Conservation (phyloP, 1,140 invertebrate species). For the Maniola jurtina region DNA sequence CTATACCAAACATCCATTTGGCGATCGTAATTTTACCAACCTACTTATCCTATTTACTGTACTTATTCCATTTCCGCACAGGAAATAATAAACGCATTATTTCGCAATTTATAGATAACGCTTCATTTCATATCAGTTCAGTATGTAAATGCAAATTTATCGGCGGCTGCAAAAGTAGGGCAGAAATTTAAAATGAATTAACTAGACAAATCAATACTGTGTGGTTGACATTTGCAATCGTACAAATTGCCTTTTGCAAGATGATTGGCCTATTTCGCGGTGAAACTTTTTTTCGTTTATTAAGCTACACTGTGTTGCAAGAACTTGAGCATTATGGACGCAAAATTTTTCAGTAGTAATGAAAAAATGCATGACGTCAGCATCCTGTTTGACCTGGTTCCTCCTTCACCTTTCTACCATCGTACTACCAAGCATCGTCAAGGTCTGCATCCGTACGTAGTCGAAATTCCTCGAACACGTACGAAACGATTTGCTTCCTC, state of each 20-base stretch:
- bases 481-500: too few species aligned
- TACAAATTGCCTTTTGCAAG: conserved; percentile 25
- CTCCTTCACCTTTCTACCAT: too few species aligned
- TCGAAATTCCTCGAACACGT: too few species aligned
- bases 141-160: conserved; percentile 18
- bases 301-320: not conserved
- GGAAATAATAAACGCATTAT: conserved; percentile 1
- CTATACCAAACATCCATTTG: too few species aligned
- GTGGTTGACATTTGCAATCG: conserved; percentile 24
- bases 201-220: conserved; percentile 31
- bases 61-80: not conserved
- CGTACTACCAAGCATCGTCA: too few species aligned
- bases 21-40: too few species aligned
- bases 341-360: too few species aligned
- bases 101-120: not conserved
- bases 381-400: too few species aligned
- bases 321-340: not conserved
- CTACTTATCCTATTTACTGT: too few species aligned
- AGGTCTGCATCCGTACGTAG: too few species aligned
- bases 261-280: conserved; percentile 12
- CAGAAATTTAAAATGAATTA: conserved; percentile 32
- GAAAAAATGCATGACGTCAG: too few species aligned
- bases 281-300: not conserved
- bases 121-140: conserved; percentile 1
- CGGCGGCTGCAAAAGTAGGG: conserved; percentile 28